Conservation (phyloP, 2,888 invertebrate genomes). For the Ypsolopha sequella region DNA sequence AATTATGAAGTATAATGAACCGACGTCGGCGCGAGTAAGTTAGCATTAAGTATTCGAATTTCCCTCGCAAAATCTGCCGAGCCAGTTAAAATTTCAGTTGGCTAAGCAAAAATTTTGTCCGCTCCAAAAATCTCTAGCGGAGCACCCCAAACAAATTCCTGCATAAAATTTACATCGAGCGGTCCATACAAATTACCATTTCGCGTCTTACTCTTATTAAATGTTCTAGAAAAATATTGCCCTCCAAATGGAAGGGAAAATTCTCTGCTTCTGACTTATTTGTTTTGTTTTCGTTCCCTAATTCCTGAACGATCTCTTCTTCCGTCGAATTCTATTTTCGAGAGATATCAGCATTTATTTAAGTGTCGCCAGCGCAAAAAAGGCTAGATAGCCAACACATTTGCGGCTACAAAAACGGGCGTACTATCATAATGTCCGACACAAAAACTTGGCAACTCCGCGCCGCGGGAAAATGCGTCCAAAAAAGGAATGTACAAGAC, state of each 20-base stretch:
- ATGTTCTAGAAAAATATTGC: constrained; percentile 71
- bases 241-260: constrained; percentile 65
- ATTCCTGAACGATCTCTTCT: background rate
- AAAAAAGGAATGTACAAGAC: constrained; percentile 48
- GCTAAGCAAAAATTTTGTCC: constrained; percentile 70
- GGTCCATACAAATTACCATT: constrained; percentile 71
- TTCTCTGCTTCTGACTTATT: constrained; percentile 64
- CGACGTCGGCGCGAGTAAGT: constrained; percentile 53
- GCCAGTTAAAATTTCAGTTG: constrained; percentile 71
- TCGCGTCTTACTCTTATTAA: constrained; percentile 70
- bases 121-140: constrained; percentile 64
- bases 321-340: background rate
- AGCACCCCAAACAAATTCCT: constrained; percentile 61
- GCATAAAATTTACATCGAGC: constrained; percentile 71
- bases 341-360: too few species aligned
- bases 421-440: constrained; percentile 8
- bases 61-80: constrained; percentile 64
- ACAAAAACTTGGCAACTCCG: constrained; percentile 35
- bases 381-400: too few species aligned
- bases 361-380: too few species aligned
- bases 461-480: constrained; percentile 34
- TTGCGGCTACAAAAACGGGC: background rate
- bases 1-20: constrained; percentile 69
- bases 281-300: constrained; percentile 16
- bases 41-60: constrained; percentile 68